Percentiles rank a stretch among this genome's conserved stretches.
Conservation (phyloP, 1,140 invertebrate genomes). For the Episyrphus balteatus region DNA sequence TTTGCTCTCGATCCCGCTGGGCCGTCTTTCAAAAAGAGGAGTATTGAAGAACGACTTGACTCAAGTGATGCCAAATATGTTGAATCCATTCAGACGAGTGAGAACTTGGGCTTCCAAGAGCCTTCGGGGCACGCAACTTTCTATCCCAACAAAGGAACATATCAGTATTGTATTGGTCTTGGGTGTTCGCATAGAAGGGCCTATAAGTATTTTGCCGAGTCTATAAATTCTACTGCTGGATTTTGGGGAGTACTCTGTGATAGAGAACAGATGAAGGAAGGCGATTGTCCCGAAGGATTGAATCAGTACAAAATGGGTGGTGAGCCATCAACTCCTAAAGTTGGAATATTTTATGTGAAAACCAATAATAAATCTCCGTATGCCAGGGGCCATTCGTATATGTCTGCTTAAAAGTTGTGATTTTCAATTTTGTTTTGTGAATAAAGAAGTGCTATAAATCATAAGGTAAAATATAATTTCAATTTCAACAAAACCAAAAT, state of each 20-base stretch:
- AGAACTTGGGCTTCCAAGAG: slow-evolving; percentile 32
- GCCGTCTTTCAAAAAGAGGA: slow-evolving; percentile 35
- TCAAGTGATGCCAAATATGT: slow-evolving; percentile 50
- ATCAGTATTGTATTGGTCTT: slow-evolving; percentile 30
- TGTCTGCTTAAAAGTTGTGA: no score
- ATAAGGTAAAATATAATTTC: no score
- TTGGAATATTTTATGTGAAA: slow-evolving; percentile 29
- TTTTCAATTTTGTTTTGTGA: no score
- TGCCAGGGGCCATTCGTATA: slow-evolving; percentile 18
- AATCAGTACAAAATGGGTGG: slow-evolving; percentile 31
- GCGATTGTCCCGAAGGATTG: slow-evolving; percentile 21
- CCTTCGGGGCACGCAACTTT: slow-evolving; percentile 31
- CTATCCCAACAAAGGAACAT: slow-evolving; percentile 30
- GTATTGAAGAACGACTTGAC: slow-evolving; percentile 39
- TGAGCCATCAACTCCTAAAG: slow-evolving; percentile 27
- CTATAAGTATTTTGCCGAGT: slow-evolving; percentile 31
- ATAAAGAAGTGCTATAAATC: no score
- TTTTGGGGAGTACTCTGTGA: slow-evolving; percentile 29
- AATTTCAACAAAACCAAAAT: no score
- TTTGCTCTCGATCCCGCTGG: slow-evolving; percentile 44
- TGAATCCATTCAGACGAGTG: slow-evolving; percentile 60
- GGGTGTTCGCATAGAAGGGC: slow-evolving; percentile 29
- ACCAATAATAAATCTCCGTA: slow-evolving; percentile 24
- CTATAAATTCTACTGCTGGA: slow-evolving; percentile 24
- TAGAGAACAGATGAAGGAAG: slow-evolving; percentile 16